phyloP scores from a whole-genome alignment of 1,140 invertebrate genomes.

The Drosophila repleta region DNA sequence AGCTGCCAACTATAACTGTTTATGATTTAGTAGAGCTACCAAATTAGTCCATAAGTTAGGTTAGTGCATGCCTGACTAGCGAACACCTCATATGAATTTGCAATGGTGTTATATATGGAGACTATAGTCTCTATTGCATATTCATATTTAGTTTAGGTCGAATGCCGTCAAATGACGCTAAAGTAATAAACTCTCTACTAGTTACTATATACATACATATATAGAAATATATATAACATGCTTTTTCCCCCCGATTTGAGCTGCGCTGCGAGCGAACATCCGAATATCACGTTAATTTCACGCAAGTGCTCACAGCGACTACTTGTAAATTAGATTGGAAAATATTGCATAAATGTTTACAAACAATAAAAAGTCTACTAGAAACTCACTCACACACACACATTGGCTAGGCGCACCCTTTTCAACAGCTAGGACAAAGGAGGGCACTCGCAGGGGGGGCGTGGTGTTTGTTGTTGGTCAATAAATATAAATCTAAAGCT shows the following conservation, averaged over 20 bases:
- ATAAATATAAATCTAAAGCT: constrained; percentile 61
- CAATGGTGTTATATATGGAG: too few species aligned
- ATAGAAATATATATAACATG: not conserved
- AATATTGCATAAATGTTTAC: constrained; percentile 74
- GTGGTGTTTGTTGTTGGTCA: constrained; percentile 7
- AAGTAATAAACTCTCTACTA: constrained; percentile 45
- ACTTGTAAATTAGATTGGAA: constrained; percentile 69
- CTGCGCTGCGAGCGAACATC: constrained; percentile 6
- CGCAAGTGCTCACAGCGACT: constrained; percentile 30
- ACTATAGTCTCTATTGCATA: too few species aligned
- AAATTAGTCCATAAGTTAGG: too few species aligned
- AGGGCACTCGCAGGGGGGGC: not conserved
- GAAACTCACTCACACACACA: constrained; percentile 5
- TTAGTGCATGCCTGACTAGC: too few species aligned
- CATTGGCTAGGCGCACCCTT: not conserved
- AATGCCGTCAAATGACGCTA: constrained; percentile 10
- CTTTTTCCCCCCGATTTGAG: constrained; percentile 4
- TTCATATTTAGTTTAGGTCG: too few species aligned
- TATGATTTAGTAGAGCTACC: too few species aligned
- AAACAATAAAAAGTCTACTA: constrained; percentile 60
- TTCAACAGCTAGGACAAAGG: constrained; percentile 5
- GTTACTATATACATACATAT: not conserved
- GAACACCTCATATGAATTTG: too few species aligned
- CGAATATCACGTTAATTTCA: constrained; percentile 74
- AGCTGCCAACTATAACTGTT: too few species aligned